Evolutionary conservation across 2,113 vertebrate genomes (phyloP).

Genomic region (Eubucco bourcierii): DNA sequence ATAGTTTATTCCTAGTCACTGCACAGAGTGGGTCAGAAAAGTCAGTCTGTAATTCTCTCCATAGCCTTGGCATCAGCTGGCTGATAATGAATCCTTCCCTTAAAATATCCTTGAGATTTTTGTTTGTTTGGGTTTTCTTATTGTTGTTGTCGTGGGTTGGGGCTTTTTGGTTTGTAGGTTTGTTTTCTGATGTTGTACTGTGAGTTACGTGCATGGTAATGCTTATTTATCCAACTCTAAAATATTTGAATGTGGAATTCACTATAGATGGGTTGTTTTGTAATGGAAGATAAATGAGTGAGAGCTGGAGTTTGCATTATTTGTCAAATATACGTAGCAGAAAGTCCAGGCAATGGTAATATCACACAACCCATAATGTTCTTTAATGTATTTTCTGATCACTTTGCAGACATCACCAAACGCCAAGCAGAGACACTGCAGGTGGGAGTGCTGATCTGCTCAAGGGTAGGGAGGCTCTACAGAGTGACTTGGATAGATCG

Average conservation of each 20-base stretch:
- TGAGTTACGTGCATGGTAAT: neutral
- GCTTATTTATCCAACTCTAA: neutral
- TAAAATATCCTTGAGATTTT: neutral
- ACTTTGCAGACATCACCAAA: neutral
- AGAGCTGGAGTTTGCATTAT: neutral
- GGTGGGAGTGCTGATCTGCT: too few relatives aligned
- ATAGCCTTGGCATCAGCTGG: neutral
- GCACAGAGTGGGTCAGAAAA: accelerated
- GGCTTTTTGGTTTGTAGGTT: too few relatives aligned
- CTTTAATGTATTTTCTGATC: neutral
- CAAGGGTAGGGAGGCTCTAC: too few relatives aligned
- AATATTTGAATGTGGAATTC: neutral
- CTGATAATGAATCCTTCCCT: neutral
- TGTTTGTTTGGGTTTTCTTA: too few relatives aligned
- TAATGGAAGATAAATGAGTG: neutral
- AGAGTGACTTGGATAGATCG: too few relatives aligned
- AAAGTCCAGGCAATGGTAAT: neutral
- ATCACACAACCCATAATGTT: neutral
- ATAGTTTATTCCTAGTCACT: neutral
- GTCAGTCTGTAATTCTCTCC: neutral
- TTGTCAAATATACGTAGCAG: neutral
- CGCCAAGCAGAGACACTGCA: neutral
- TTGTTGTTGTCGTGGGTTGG: too few relatives aligned
- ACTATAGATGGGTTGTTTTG: neutral
- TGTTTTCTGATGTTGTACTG: neutral